These are phyloP conservation scores for Apeltes quadracus DNA, from an alignment of 2,113 vertebrate species.

Conservation along the genomic window DNA sequence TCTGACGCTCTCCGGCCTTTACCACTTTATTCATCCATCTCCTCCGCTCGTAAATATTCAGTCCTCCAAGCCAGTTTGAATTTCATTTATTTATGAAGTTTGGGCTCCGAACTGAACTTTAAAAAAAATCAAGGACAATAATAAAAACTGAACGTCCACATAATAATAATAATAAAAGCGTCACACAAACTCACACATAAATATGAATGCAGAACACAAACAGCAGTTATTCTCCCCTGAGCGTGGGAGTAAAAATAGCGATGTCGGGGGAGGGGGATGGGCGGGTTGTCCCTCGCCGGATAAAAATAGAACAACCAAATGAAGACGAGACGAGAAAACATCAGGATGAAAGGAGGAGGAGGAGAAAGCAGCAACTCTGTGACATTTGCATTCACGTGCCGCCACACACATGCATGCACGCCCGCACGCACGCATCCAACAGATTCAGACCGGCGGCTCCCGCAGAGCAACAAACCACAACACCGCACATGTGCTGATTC, in stretches of 20 bases:
- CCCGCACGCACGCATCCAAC: slow-evolving; percentile 16
- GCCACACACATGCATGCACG: slow-evolving; percentile 8
- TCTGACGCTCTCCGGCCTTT: not conserved
- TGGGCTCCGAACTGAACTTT: too few relatives aligned
- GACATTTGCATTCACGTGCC: slow-evolving; percentile 49
- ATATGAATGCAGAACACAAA: not conserved
- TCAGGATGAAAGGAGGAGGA: slow-evolving; percentile 38
- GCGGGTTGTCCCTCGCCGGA: slow-evolving; percentile 54
- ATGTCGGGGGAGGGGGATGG: slow-evolving; percentile 35
- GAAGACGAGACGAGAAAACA: slow-evolving; percentile 53
- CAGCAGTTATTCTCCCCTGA: slow-evolving; percentile 19
- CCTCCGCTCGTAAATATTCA: not conserved
- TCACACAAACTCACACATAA: not conserved
- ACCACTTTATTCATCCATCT: not conserved
- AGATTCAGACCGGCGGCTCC: not conserved
- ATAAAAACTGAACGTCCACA: not conserved
- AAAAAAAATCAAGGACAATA: too few relatives aligned
- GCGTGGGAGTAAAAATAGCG: slow-evolving; percentile 64
- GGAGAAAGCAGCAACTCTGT: slow-evolving; percentile 5
- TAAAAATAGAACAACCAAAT: slow-evolving; percentile 72
- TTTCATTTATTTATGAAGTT: too few relatives aligned
- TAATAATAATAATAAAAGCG: too few relatives aligned
- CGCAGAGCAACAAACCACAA: not conserved
- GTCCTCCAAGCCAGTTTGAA: not conserved
- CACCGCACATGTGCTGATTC: not conserved